These are phyloP conservation scores for Ichneumoninae sp. DNA, from an alignment of 2,888 invertebrate genomes.

Conservation along the genomic window DNA sequence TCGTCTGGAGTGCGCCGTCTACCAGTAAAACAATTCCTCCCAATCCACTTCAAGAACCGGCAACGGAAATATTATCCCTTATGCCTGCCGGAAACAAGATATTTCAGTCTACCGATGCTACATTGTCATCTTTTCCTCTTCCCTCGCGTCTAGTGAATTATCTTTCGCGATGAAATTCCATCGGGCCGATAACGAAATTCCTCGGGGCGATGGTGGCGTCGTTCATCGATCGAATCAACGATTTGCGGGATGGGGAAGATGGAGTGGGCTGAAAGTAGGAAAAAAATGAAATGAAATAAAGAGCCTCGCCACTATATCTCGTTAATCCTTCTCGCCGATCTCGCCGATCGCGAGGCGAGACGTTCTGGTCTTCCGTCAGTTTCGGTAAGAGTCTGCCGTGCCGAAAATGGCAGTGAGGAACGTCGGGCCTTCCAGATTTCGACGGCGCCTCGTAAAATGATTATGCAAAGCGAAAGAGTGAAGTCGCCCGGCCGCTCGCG, in stretches of 20 bases:
- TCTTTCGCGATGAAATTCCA: conserved; percentile 26
- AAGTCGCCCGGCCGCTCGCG: not conserved
- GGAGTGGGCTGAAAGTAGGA: not conserved
- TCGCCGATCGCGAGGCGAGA: conserved; percentile 11
- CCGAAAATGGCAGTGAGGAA: conserved; percentile 23
- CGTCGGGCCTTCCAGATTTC: conserved; percentile 23
- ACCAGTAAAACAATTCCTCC: not conserved
- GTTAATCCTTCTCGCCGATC: conserved; percentile 9
- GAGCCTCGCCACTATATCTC: conserved; percentile 5
- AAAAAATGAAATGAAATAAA: not conserved
- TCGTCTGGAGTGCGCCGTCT: not conserved
- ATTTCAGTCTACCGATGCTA: conserved; percentile 6
- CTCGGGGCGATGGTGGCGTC: not conserved
- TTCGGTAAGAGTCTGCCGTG: not conserved
- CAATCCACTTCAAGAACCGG: not conserved
- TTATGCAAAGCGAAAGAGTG: conserved; percentile 73
- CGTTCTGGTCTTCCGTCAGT: not conserved
- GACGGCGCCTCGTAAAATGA: conserved; percentile 72
- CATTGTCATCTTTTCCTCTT: not conserved
- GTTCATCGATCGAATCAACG: conserved; percentile 31
- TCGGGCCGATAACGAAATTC: conserved; percentile 21
- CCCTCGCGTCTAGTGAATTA: conserved; percentile 31
- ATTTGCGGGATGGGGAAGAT: not conserved
- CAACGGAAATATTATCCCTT: not conserved
- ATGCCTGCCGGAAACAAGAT: not conserved